Evolutionary conservation across 2,797 vertebrate genomes (phyloP), one percentile per base, ranked within the genome.

Genomic region (Sebastes alutus): DNA sequence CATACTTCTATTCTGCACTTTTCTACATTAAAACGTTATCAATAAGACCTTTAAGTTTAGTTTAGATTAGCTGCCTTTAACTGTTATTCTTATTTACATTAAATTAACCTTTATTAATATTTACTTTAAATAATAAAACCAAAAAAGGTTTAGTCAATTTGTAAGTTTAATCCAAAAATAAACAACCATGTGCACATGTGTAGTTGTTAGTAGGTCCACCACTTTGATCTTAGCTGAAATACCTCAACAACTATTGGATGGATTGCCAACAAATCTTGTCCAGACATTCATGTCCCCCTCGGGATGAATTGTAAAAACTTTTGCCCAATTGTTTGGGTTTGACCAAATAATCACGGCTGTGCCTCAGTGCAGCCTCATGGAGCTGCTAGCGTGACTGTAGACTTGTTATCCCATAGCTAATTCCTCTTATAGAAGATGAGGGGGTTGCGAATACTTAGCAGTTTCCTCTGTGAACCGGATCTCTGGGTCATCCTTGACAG

Each of bases 391-490:
- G 5, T 23, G 68, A 35, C 30, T 64, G 14, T 23, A 8, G 14
- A 35, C 13, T 29, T 56, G 3, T 52, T 55, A 25, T 60, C 38
- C 20, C 54, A n/a, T 9, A 30, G 14, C 13, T 33, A n/a, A n/a
- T 46, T 38, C 38, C 49, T 60, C 10, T 29, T 3, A 3, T 46
- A 60, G 3, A 55, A 9, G 38, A 35, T 60, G 23, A 67, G 55
- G 3, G 54, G 33, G 46, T 23, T 65, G 72, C 73, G 35, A 84
- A 75, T 38, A 58, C 22, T 27, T 33, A 82, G 67, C 42, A 12
- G 27, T 76, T 88, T 81, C 79, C 81, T 78, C 72, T 85, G 72
- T 69, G 46, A 81, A 75, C 72, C 75, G 13, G 69, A 89, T 42
- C 46, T 49, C 4, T 20, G 54, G 35, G 58, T 83, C 82, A 69